Conservation (phyloP, 1,140 invertebrate species). For the Pseudoatta argentina region DNA sequence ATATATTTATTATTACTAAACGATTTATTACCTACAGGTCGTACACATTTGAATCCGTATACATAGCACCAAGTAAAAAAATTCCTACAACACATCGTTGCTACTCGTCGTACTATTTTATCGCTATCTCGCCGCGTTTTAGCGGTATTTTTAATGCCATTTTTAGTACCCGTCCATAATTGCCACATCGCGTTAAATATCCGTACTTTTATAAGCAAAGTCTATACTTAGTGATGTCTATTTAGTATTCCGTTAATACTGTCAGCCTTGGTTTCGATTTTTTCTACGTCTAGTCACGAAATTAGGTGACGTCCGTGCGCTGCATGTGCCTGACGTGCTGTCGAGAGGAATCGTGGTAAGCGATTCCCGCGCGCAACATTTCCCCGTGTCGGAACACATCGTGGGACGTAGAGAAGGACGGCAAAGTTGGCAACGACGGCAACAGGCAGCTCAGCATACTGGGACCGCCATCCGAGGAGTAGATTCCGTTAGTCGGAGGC, state of each 20-base stretch:
- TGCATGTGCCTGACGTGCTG: constrained; percentile 77
- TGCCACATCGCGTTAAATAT: constrained; percentile 28
- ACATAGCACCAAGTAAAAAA: constrained; percentile 68
- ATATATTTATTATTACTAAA: constrained; percentile 46
- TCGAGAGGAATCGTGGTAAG: constrained; percentile 78
- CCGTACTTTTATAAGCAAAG: constrained; percentile 7
- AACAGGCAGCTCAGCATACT: constrained; percentile 80
- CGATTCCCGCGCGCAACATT: constrained; percentile 79
- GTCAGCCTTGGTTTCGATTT: background rate
- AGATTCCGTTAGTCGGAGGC: constrained; percentile 76
- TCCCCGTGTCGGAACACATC: constrained; percentile 80
- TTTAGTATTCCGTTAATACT: constrained; percentile 24
- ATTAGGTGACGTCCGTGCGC: constrained; percentile 77
- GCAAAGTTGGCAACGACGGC: constrained; percentile 76
- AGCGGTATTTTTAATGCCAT: background rate
- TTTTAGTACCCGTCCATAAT: constrained; percentile 1
- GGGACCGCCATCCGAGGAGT: constrained; percentile 76
- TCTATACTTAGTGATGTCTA: constrained; percentile 32
- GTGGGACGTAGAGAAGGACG: constrained; percentile 77
- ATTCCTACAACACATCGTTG: constrained; percentile 57
- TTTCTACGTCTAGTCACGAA: background rate
- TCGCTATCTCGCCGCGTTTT: background rate
- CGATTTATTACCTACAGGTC: constrained; percentile 36
- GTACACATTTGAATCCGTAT: constrained; percentile 60
- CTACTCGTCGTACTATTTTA: constrained; percentile 24